Evolutionary conservation across 2,113 vertebrate species (phyloP).

Genomic region (Miniopterus natalensis): DNA sequence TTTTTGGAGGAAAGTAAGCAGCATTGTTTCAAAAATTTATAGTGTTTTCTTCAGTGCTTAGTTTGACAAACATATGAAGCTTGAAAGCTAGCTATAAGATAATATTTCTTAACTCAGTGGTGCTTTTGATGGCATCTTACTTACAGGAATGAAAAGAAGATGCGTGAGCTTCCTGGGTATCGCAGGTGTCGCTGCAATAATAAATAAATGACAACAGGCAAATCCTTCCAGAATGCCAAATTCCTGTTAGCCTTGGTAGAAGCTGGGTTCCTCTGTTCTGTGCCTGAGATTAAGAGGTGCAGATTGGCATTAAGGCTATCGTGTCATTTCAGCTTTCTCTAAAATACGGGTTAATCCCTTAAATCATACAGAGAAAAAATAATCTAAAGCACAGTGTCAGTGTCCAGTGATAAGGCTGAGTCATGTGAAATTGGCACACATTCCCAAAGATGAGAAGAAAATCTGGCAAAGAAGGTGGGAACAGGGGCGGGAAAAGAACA

Average conservation of each 20-base stretch:
- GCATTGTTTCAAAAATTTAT: conserved; percentile 30
- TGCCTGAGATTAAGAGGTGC: not conserved
- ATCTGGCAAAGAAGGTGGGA: not conserved
- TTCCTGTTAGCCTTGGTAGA: not conserved
- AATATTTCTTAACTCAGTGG: not conserved
- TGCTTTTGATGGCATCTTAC: not conserved
- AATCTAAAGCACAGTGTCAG: not conserved
- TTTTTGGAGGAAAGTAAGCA: not conserved
- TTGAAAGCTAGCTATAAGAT: not conserved
- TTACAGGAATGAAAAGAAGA: not conserved
- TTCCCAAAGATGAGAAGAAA: not conserved
- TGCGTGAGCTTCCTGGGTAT: not conserved
- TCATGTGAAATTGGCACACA: not conserved
- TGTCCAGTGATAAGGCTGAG: conserved; percentile 14
- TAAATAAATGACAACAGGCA: not conserved
- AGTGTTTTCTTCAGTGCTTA: not conserved
- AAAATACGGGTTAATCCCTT: conserved; percentile 34
- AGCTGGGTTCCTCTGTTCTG: not conserved
- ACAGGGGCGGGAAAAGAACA: not conserved
- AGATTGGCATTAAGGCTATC: not conserved
- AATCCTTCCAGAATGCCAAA: not conserved
- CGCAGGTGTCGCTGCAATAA: not conserved
- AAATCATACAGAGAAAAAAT: not conserved
- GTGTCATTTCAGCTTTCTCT: not conserved
- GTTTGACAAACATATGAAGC: not conserved